phyloP scores from a whole-genome alignment of 1,140 invertebrate genomes.

The Dufourea novaeangliae region DNA sequence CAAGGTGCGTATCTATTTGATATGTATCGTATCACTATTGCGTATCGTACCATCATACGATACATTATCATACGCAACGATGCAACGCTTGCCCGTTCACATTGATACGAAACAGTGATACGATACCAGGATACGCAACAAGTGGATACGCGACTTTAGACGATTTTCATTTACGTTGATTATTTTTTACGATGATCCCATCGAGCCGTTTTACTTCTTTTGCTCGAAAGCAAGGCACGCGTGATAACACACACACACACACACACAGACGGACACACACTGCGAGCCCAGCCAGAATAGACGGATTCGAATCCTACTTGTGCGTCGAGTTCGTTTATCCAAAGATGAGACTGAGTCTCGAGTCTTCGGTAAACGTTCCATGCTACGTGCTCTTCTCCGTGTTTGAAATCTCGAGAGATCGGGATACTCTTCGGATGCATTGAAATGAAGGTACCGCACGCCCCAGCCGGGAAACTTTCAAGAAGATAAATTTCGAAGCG shows the following conservation, averaged over 20 bases:
- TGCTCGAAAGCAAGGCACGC: neutral
- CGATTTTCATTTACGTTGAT: neutral
- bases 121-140: too few relatives aligned
- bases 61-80: too few relatives aligned
- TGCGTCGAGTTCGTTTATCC: slow-evolving; percentile 26
- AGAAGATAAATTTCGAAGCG: slow-evolving; percentile 17
- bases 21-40: too few relatives aligned
- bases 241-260: too few relatives aligned
- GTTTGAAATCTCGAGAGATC: slow-evolving; percentile 15
- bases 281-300: neutral
- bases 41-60: too few relatives aligned
- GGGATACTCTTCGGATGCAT: neutral
- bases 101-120: too few relatives aligned
- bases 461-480: slow-evolving; percentile 2
- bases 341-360: slow-evolving; percentile 19
- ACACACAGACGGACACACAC: too few relatives aligned
- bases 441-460: neutral
- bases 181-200: neutral
- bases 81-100: too few relatives aligned
- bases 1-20: too few relatives aligned
- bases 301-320: slow-evolving; percentile 14
- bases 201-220: neutral
- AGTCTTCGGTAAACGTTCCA: slow-evolving; percentile 20
- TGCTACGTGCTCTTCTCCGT: slow-evolving; percentile 15
- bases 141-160: too few relatives aligned